These are phyloP conservation scores for Dascyllus trimaculatus DNA, from an alignment of 2,113 vertebrate species.

Conservation along the genomic window DNA sequence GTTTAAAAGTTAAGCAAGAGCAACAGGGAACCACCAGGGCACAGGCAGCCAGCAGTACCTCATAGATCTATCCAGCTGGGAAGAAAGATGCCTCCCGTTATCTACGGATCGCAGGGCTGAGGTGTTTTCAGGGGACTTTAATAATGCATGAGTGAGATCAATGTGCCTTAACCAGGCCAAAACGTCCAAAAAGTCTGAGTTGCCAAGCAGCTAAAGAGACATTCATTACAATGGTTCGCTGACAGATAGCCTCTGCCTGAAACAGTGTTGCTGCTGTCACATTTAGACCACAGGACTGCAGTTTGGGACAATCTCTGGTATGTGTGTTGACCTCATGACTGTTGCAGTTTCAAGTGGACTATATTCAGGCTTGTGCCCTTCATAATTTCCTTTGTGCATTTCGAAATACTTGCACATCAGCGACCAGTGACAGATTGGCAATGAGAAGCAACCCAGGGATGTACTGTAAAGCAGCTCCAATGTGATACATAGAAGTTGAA, in stretches of 20 bases:
- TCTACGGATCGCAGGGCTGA: conserved; percentile 17
- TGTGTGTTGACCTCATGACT: background rate
- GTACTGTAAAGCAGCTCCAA: no score
- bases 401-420: background rate
- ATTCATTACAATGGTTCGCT: background rate
- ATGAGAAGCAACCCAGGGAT: background rate
- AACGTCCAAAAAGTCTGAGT: background rate
- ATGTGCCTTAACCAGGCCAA: background rate
- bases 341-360: background rate
- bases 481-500: no score
- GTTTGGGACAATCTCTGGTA: background rate
- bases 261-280: background rate
- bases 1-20: conserved; percentile 28
- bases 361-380: background rate
- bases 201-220: background rate
- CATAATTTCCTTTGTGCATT: background rate
- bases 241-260: conserved; percentile 5
- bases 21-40: background rate
- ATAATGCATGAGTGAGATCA: background rate
- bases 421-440: background rate
- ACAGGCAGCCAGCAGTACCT: conserved; percentile 6
- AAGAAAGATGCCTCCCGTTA: conserved; percentile 10
- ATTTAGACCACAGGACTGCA: conserved; percentile 8
- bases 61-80: conserved; percentile 10
- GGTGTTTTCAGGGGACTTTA: conserved; percentile 16